phyloP scores from a whole-genome alignment of 2,113 vertebrate species.

The Megaptera novaeangliae region DNA sequence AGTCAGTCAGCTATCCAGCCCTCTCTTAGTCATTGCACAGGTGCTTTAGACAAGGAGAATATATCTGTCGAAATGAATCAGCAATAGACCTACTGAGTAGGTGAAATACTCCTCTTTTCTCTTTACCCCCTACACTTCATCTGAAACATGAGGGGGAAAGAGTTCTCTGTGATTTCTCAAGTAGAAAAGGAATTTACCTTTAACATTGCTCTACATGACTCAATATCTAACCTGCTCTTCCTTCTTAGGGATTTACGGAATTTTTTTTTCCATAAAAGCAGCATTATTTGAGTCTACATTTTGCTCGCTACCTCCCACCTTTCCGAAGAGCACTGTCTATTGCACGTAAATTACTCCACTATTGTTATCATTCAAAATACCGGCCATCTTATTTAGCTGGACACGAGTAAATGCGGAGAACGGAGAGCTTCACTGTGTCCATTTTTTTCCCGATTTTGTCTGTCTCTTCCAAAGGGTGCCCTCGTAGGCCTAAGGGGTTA shows the following conservation, averaged over 20 bases:
- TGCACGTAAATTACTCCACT: neutral
- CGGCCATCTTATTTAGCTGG: neutral
- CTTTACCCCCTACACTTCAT: conserved; percentile 48
- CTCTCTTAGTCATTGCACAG: conserved; percentile 64
- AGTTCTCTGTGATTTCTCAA: conserved; percentile 54
- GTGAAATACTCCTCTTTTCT: conserved; percentile 60
- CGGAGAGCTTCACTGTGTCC: neutral
- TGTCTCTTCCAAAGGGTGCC: neutral
- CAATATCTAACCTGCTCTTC: conserved; percentile 17
- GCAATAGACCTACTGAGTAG: conserved; percentile 58
- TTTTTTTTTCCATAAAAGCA: neutral
- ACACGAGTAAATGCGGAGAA: neutral
- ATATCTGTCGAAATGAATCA: conserved; percentile 55
- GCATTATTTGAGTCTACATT: neutral
- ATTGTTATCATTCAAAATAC: neutral
- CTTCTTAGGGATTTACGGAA: conserved; percentile 35
- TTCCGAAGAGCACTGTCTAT: neutral
- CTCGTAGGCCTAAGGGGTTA: conserved; percentile 48
- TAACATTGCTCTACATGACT: conserved; percentile 30
- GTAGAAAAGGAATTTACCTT: conserved; percentile 48
- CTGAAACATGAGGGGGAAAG: conserved; percentile 54
- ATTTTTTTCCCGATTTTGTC: neutral
- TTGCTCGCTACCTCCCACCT: neutral
- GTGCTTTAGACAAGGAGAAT: conserved; percentile 45
- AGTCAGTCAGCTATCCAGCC: conserved; percentile 44